A percentile compares a stretch with the other conserved stretches of the same genome.
Evolutionary conservation across 2,113 vertebrate species (phyloP).

Genomic region (Butorides virescens): DNA sequence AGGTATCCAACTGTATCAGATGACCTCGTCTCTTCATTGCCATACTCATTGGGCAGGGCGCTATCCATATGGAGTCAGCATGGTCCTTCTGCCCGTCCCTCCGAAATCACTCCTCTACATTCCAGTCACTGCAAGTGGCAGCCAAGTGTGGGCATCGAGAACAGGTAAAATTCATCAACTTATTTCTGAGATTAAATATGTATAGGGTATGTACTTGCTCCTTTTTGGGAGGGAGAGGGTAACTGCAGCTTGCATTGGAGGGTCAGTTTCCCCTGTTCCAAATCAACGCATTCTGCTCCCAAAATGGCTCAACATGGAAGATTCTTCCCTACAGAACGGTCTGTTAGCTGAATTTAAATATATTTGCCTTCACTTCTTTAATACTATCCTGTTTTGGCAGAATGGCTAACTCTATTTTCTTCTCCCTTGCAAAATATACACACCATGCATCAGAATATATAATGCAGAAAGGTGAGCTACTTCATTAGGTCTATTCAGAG

Average conservation of each 20-base stretch:
- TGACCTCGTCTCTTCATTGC: conserved; percentile 67
- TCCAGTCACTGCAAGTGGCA: conserved; percentile 59
- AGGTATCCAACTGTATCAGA: conserved; percentile 36
- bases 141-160: conserved; percentile 52
- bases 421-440: conserved; percentile 42
- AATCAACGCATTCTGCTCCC: neutral
- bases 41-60: conserved; percentile 71
- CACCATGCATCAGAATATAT: conserved; percentile 33
- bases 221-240: conserved; percentile 2
- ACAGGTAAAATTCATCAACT: conserved; percentile 71
- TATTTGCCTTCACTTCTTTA: conserved; percentile 30
- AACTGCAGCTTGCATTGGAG: neutral
- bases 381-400: conserved; percentile 32
- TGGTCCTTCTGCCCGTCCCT: conserved; percentile 58
- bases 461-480: conserved; percentile 57
- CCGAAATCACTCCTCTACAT: conserved; percentile 60
- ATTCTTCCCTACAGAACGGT: neutral
- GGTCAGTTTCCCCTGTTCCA: neutral
- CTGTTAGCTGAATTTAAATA: conserved; percentile 14
- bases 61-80: conserved; percentile 78
- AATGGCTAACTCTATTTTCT: conserved; percentile 49
- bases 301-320: neutral
- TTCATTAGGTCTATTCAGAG: conserved; percentile 55
- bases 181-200: conserved; percentile 5
- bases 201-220: neutral